Percentiles rank a stretch among this genome's conserved stretches.
These are phyloP conservation scores for Eueides isabella DNA, from an alignment of 1,140 invertebrate species.

Conservation along the genomic window DNA sequence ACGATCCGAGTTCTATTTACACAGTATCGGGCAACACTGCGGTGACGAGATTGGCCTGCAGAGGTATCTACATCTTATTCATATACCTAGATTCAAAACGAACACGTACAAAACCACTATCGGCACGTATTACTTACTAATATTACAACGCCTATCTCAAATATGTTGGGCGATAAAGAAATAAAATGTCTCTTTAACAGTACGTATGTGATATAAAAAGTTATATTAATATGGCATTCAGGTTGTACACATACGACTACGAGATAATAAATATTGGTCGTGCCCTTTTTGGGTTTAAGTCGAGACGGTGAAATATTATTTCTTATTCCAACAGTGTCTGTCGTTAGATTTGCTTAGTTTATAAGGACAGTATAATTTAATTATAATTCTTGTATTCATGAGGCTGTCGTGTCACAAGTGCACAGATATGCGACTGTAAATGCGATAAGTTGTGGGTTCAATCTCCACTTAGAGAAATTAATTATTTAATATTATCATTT, in stretches of 20 bases:
- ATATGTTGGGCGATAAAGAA: slow-evolving; percentile 8
- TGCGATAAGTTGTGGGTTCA: too few relatives aligned
- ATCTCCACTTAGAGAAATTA: too few relatives aligned
- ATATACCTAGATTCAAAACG: not conserved
- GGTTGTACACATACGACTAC: not conserved
- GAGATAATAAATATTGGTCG: slow-evolving; percentile 10
- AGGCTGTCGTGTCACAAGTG: too few relatives aligned
- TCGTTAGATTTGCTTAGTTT: not conserved
- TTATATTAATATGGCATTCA: slow-evolving; percentile 11
- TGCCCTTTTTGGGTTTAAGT: not conserved
- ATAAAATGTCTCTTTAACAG: slow-evolving; percentile 10
- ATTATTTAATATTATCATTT: too few relatives aligned
- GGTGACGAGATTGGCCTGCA: slow-evolving; percentile 6
- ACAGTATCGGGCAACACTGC: slow-evolving; percentile 6
- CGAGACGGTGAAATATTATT: not conserved
- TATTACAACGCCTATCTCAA: slow-evolving; percentile 11
- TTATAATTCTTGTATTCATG: too few relatives aligned
- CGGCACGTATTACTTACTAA: slow-evolving; percentile 31
- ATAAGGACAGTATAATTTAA: not conserved
- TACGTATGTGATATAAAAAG: slow-evolving; percentile 3
- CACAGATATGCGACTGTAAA: too few relatives aligned
- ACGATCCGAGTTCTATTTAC: slow-evolving; percentile 4
- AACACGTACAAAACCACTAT: slow-evolving; percentile 35
- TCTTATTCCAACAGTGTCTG: not conserved
- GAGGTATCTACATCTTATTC: not conserved